Conservation (phyloP, 2,113 vertebrate species). For the Malaclemys terrapin region DNA sequence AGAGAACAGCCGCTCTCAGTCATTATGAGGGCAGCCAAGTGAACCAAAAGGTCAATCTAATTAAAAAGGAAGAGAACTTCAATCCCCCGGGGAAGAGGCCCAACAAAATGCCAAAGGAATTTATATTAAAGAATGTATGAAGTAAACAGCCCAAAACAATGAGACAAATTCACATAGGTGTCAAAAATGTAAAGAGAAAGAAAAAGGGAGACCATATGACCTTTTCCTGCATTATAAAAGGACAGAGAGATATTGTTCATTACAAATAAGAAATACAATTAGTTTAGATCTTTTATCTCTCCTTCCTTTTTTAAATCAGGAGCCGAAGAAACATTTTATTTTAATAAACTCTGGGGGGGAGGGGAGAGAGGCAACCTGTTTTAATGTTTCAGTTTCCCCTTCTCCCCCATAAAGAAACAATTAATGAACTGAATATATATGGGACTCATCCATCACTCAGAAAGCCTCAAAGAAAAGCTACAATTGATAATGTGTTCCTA, state of each 20-base stretch:
- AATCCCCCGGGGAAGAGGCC: slow-evolving; percentile 57
- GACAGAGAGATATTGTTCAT: slow-evolving; percentile 46
- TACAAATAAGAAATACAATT: slow-evolving; percentile 57
- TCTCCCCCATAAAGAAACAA: slow-evolving; percentile 1
- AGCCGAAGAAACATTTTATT: slow-evolving; percentile 23
- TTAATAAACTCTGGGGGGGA: slow-evolving; percentile 24
- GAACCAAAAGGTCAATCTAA: slow-evolving; percentile 84
- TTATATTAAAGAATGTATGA: slow-evolving; percentile 67
- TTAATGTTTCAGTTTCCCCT: neutral
- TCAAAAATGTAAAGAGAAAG: slow-evolving; percentile 59
- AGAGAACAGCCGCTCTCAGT: slow-evolving; percentile 76
- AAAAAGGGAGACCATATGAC: slow-evolving; percentile 57
- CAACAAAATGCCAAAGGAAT: slow-evolving; percentile 76
- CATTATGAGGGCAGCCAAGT: slow-evolving; percentile 78
- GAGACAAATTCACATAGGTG: slow-evolving; percentile 67
- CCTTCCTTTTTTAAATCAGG: slow-evolving; percentile 17
- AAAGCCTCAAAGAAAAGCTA: neutral
- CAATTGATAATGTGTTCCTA: neutral
- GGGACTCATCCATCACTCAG: slow-evolving; percentile 34
- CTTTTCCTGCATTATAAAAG: slow-evolving; percentile 70
- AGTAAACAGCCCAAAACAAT: slow-evolving; percentile 74
- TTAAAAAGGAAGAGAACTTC: slow-evolving; percentile 81
- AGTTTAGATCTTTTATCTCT: slow-evolving; percentile 33
- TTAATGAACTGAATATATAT: slow-evolving; percentile 48
- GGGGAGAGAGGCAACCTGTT: neutral